A percentile compares a stretch with the other conserved stretches of the same genome.
phyloP scores from a whole-genome alignment of 2,113 vertebrate species.

The Syngnathus typhle region DNA sequence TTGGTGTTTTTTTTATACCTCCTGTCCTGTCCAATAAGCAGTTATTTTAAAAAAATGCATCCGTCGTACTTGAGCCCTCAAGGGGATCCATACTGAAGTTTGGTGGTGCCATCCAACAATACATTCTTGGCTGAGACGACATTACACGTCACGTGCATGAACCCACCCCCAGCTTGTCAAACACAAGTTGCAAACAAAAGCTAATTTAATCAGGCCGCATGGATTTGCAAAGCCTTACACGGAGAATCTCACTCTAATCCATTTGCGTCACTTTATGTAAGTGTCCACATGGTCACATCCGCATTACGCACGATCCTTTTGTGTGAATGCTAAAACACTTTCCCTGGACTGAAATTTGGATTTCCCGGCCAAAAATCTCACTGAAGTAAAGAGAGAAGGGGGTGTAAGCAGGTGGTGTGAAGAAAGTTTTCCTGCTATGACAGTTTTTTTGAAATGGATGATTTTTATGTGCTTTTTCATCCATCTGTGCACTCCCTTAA shows the following conservation, averaged over 20 bases:
- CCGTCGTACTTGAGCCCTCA: neutral
- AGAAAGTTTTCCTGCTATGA: conserved; percentile 11
- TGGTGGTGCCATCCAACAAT: too few relatives aligned
- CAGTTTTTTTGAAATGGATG: neutral
- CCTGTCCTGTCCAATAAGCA: neutral
- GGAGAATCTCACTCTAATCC: conserved; percentile 39
- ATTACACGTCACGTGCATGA: neutral
- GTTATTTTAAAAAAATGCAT: neutral
- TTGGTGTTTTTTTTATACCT: neutral
- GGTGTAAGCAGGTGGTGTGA: conserved; percentile 14
- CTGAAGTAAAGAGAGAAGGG: neutral
- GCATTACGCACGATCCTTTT: conserved; percentile 14
- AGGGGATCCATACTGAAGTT: too few relatives aligned
- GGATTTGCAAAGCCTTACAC: conserved; percentile 37
- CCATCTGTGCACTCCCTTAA: neutral
- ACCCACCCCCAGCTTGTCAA: neutral
- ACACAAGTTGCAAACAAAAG: conserved; percentile 30
- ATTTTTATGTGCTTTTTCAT: neutral
- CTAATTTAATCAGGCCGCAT: conserved; percentile 36
- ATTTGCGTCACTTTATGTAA: conserved; percentile 31
- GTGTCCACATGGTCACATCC: conserved; percentile 3
- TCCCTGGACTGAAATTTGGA: conserved; percentile 23
- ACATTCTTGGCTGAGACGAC: neutral
- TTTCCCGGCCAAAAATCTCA: conserved; percentile 19
- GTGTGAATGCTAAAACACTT: conserved; percentile 21